Evolutionary conservation across 37 sponge, comb jelly and placozoan species (phyloP).

Genomic region (Aplysina aerophoba): DNA sequence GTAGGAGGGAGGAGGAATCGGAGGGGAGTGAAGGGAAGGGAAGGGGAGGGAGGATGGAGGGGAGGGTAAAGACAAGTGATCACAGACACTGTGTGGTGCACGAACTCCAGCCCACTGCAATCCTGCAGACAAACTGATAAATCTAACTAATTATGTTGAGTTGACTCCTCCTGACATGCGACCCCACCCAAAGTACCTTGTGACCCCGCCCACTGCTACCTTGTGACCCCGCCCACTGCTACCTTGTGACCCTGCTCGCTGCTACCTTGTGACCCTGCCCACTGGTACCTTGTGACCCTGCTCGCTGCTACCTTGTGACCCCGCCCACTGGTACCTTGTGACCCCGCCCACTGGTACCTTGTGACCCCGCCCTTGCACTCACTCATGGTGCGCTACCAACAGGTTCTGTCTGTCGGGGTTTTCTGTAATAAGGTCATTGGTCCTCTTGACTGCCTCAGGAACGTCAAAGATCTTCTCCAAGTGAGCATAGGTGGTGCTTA

Average conservation of each 20-base stretch:
- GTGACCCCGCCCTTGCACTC: slow-evolving; percentile 23
- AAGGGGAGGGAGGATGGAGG: no score
- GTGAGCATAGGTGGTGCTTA: slow-evolving; percentile 74
- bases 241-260: slow-evolving; percentile 14
- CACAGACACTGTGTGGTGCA: no score
- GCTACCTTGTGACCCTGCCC: not conserved
- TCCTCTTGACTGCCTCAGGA: slow-evolving; percentile 58
- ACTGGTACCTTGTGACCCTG: slow-evolving; percentile 1
- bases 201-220: not conserved
- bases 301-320: not conserved
- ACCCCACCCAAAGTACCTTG: no score
- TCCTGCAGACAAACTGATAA: no score
- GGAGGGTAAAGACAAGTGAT: no score
- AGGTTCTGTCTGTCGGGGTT: slow-evolving; percentile 32
- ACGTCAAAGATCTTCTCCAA: slow-evolving; percentile 86
- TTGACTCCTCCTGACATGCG: no score
- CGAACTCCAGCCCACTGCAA: no score
- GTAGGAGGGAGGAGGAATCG: no score
- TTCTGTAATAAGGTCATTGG: slow-evolving; percentile 56
- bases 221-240: not conserved
- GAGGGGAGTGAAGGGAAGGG: no score
- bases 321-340: slow-evolving; percentile 19
- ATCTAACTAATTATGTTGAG: no score
- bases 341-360: slow-evolving; percentile 22
- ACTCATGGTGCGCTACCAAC: slow-evolving; percentile 77